Evolutionary conservation across 2,797 vertebrate species (phyloP), one percentile per base, ranked within the genome.

Genomic region (Ataeniobius toweri): DNA sequence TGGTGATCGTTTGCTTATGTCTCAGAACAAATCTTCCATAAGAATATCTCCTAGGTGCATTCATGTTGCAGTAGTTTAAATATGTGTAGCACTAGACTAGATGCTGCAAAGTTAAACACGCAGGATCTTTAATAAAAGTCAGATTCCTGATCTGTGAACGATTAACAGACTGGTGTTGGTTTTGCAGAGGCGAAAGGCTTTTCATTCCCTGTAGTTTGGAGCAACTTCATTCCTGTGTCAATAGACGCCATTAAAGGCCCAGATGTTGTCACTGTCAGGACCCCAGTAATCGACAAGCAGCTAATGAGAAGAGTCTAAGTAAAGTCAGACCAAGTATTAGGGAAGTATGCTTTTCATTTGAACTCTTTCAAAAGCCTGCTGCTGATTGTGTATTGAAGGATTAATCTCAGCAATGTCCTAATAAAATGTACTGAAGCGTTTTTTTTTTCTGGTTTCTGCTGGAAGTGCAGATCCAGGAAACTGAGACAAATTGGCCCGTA

Each of bases 161-260:
- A 41, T 31, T 22, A 59, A 0, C 53, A 39, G 46, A 20, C 53
- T 9, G 50, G 18, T 75, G 75, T 10, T 61, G 63, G 48, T 16
- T 71, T 48, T 53, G 53, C 18, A 46, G 71, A 28, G 59, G 26
- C 1, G 59, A 77, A 6, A 6, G 16, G 14, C 44, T 81, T 71
- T 28, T 46, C 4, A 5, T 16, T 13, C 12, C 28, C 28, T 26
- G 5, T 26, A 28, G 61, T 65, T 74, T 26, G 4, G 5, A 74
- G 76, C n/a, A 63, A 88, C 85, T 82, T 81, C 78, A 68, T 77
- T 89, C 63, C 81, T 72, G 81, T 78, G 73, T 59, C 31, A 82
- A 80, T 80, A 51, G 77, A 85, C 73, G 79, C 74, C 63, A 72
- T 75, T 69, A 71, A 73, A 88, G 76, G 85, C 71, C 75, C 76